Evolutionary conservation across 1,140 invertebrate species (phyloP).

Genomic region (Bombus impatiens): DNA sequence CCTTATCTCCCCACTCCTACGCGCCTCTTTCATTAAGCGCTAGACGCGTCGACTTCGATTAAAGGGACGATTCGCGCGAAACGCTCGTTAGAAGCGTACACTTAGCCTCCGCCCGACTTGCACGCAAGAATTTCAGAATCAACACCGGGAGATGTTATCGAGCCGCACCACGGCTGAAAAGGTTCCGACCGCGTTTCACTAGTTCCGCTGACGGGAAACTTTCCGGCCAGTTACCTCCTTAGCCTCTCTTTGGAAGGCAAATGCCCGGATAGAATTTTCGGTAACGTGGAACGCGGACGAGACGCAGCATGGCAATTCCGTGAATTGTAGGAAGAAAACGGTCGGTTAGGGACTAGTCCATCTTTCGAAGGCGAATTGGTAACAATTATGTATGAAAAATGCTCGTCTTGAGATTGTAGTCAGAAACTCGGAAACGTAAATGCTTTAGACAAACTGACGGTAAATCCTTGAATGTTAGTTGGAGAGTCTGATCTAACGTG

Average conservation of each 20-base stretch:
- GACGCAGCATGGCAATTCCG: neutral
- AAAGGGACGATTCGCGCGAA: conserved; percentile 47
- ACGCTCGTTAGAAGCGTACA: conserved; percentile 9
- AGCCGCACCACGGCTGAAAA: neutral
- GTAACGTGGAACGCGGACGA: neutral
- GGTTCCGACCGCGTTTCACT: neutral
- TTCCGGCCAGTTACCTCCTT: conserved; percentile 8
- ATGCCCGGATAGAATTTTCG: neutral
- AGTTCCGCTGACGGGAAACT: neutral
- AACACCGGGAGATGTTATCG: neutral
- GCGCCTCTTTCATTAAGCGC: conserved; percentile 50
- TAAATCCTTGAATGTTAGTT: neutral
- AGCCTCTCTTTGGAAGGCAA: neutral
- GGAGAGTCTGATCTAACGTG: neutral
- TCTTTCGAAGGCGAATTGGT: neutral
- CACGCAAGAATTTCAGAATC: too few relatives aligned
- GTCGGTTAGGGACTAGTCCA: neutral
- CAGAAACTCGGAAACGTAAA: too few relatives aligned
- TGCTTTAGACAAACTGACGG: too few relatives aligned
- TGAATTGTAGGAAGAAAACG: neutral
- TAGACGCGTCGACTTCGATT: conserved; percentile 43
- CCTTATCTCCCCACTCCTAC: too few relatives aligned
- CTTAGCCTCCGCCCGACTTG: neutral
- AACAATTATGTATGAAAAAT: neutral
- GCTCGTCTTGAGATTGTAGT: too few relatives aligned